These are phyloP conservation scores for Enteromius afrohamiltoni DNA, from an alignment of 2,797 vertebrate genomes.

Conservation along the genomic window DNA sequence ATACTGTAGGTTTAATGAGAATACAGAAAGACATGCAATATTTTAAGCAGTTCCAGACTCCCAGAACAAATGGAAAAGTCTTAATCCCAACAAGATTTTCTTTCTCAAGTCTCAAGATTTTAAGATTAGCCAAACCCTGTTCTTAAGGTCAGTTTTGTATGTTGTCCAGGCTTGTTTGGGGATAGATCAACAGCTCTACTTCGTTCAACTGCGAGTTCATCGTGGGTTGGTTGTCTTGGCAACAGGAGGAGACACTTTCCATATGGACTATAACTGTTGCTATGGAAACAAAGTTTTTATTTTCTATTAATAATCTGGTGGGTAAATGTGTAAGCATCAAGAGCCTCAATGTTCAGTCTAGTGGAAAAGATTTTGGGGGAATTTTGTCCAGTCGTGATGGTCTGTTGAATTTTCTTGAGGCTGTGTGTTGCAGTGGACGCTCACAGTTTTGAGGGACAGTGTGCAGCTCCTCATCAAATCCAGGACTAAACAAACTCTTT, in stretches of 20 bases:
- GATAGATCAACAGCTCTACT: slow-evolving; percentile 70
- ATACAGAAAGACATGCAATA: background rate
- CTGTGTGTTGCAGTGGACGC: background rate
- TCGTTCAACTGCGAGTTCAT: slow-evolving; percentile 75
- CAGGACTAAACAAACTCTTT: slow-evolving; percentile 1
- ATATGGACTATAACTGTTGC: slow-evolving; percentile 84
- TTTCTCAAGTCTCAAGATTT: background rate
- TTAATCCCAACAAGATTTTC: background rate
- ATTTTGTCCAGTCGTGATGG: slow-evolving; percentile 12
- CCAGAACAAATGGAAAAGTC: background rate
- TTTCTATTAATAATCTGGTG: slow-evolving; percentile 82
- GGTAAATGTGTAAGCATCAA: slow-evolving; percentile 70
- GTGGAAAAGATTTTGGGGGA: slow-evolving; percentile 24
- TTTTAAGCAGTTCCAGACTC: background rate
- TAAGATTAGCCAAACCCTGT: background rate
- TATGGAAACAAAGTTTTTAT: slow-evolving; percentile 87
- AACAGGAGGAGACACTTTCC: slow-evolving; percentile 84
- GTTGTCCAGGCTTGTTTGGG: slow-evolving; percentile 68
- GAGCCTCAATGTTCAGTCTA: slow-evolving; percentile 58
- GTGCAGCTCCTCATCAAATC: background rate
- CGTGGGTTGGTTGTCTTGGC: slow-evolving; percentile 82
- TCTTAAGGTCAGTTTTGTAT: slow-evolving; percentile 43
- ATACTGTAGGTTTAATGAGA: background rate
- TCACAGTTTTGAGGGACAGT: background rate
- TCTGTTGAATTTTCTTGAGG: slow-evolving; percentile 40